These are phyloP conservation scores for Dysidea cf. avara DNA, from an alignment of 37 sponge, comb jelly and placozoan genomes.

Conservation along the genomic window DNA sequence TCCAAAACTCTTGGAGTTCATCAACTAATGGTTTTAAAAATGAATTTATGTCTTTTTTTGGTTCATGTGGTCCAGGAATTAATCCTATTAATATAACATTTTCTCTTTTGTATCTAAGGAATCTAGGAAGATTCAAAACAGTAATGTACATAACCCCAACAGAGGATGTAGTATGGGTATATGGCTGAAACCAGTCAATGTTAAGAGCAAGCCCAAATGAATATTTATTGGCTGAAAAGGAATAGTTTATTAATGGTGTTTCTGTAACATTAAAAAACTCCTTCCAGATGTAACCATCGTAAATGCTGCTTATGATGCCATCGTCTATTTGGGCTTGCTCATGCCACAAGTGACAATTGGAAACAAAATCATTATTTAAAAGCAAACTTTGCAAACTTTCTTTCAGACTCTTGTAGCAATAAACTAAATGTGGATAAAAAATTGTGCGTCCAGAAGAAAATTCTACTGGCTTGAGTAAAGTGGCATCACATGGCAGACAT, in stretches of 20 bases:
- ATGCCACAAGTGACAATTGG: constrained; percentile 6
- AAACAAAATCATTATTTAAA: constrained; percentile 5
- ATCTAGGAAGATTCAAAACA: constrained; percentile 8
- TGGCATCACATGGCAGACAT: background rate
- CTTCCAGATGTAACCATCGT: constrained; percentile 6
- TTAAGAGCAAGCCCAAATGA: constrained; percentile 14
- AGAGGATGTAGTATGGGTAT: constrained; percentile 1
- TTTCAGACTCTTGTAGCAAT: too few species aligned
- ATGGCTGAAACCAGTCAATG: too few species aligned
- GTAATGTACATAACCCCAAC: constrained; percentile 10
- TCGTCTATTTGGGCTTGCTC: too few species aligned
- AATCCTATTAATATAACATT: constrained; percentile 17
- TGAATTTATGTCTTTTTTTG: background rate
- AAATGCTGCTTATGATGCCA: too few species aligned
- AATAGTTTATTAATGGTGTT: background rate
- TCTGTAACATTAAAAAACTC: background rate
- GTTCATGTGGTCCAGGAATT: background rate
- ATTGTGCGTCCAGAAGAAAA: background rate
- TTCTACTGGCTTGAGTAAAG: constrained; percentile 11
- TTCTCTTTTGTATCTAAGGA: constrained; percentile 2
- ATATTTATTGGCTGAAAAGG: background rate
- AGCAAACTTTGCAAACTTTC: constrained; percentile 19
- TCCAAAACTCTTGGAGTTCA: constrained; percentile 5
- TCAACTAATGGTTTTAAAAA: constrained; percentile 1
- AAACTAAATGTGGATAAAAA: constrained; percentile 17